Base-by-base conservation (phyloP, 92 coral and sea anemone species). In the Porites divaricata region DNA sequence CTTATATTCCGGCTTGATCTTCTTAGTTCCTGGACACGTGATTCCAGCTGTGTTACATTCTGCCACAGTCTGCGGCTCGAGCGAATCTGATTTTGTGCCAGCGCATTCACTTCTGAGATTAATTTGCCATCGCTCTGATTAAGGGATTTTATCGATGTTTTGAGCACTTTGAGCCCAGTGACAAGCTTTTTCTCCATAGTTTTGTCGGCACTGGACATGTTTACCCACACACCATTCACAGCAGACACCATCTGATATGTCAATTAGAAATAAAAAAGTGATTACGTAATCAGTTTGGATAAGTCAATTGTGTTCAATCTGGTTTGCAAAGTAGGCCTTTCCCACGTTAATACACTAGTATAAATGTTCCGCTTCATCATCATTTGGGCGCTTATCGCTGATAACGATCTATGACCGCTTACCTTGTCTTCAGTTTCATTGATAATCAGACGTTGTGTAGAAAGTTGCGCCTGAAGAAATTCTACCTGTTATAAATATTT, bases 151-250 rank as follows among this genome's bases (percentile, higher is more conserved):
- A 80, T 54, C 13, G 84, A 80, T 53, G 68, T 57, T 21, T 80
- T 80, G 19, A 80, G 64, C 51, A 53, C n/a, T 51, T 53, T 67
- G 10, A 80, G 57, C 11, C 53, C 84, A 56, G 66, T 52, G 13
- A 54, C 75, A 9, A 80, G 66, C 50, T 68, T 80, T 9, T 57
- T 67, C 71, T 80, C 84, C 26, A 80, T 53, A 8, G 66, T 64
- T 9, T 80, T 19, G 9, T 68, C 67, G 26, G 76, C 28, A 41
- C 13, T 54, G 64, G 35, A 25, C 76, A 80, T 80, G 56, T 80
- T 80, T 7, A 80, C 73, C 75, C 84, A 68, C 62, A 80, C 84
- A 54, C 84, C 76, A 68, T 80, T 53, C 76, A 54, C 84, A 24
- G 9, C 54, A 21, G 75, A 65, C n/a, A 80, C 67, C 84, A 35